phyloP scores from a whole-genome alignment of 2,797 vertebrate species.

The Rhodeus uyekii region DNA sequence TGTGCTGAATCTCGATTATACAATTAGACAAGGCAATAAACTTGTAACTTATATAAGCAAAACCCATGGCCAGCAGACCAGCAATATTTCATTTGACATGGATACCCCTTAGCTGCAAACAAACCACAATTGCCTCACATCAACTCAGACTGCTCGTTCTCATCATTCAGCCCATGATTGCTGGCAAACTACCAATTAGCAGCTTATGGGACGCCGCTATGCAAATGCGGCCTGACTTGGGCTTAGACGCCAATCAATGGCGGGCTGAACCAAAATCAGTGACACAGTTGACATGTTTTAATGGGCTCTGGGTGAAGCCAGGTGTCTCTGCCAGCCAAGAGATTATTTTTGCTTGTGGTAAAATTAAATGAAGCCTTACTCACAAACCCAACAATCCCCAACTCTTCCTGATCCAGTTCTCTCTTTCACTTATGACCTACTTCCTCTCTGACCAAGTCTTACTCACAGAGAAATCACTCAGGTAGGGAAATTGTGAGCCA shows the following conservation, averaged over 20 bases:
- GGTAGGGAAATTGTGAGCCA: constrained; percentile 6
- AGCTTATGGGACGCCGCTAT: constrained; percentile 70
- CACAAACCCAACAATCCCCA: constrained; percentile 29
- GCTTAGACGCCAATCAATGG: constrained; percentile 64
- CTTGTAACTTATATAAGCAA: constrained; percentile 51
- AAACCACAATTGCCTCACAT: constrained; percentile 49
- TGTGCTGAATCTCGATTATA: constrained; percentile 47
- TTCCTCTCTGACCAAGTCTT: constrained; percentile 29
- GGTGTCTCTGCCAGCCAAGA: constrained; percentile 15
- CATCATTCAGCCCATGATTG: constrained; percentile 72
- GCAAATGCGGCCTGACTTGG: constrained; percentile 72
- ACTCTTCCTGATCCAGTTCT: constrained; percentile 6
- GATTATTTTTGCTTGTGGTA: constrained; percentile 39
- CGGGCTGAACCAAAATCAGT: constrained; percentile 62
- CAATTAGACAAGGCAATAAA: constrained; percentile 55
- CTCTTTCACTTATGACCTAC: constrained; percentile 16
- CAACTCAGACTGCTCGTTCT: constrained; percentile 31
- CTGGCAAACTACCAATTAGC: constrained; percentile 75
- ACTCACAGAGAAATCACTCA: constrained; percentile 16
- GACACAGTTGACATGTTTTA: constrained; percentile 61
- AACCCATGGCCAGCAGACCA: constrained; percentile 36
- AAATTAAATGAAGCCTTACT: constrained; percentile 24
- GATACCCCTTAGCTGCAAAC: constrained; percentile 44
- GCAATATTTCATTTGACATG: constrained; percentile 31
- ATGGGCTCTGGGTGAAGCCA: constrained; percentile 26